Base-by-base conservation (phyloP, 53 echinoderm and acorn worm species). In the Pentamera pediparva region DNA sequence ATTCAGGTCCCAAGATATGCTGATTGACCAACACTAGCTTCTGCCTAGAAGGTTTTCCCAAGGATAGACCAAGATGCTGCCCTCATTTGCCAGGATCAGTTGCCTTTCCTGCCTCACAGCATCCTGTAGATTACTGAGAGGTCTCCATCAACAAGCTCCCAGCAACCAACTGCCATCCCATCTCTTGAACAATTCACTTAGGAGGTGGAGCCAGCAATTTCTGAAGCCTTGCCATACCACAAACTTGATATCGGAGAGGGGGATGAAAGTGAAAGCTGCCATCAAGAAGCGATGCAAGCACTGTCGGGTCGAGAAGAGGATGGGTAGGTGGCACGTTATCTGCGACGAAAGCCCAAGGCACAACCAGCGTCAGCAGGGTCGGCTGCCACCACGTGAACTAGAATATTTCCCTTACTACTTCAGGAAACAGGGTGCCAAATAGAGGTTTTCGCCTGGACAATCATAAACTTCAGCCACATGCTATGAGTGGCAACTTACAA, bases 261-360 rank as follows among this genome's bases (percentile, higher is more conserved):
- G 55, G 36, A 72, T 92, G 75, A 93, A 93, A 61, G 78, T 84
- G 33, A 93, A 84, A 59, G 75, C 86, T 1, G 81, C 84, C 12
- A 62, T 89, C 43, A 89, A 86, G 76, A 83, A 78, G n/a, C 58
- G 96, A 51, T 95, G 96, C 62, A 88, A 91, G 62, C 88, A 95
- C 62, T 95, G 96, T 76, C 76, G 76, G 20, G 74, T 90, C 28
- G 83, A 80, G n/a, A 67, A 70, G 22, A 77, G 79, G 50, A 75
- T 83, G 7, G 80, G 80, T 32, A 70, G 79, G 20, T 59, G 70
- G 70, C 87, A 85, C 56, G 82, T 95, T 3, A 60, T 91, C 6
- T 95, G 96, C 52, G 79, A 91, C 43, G 87, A 79, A 6, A 74
- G 82, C 59, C 91, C 96, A 24, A 70, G 96, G 45, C 96, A 95